Conservation (phyloP, 2,888 invertebrate species). For the Phania funesta region DNA sequence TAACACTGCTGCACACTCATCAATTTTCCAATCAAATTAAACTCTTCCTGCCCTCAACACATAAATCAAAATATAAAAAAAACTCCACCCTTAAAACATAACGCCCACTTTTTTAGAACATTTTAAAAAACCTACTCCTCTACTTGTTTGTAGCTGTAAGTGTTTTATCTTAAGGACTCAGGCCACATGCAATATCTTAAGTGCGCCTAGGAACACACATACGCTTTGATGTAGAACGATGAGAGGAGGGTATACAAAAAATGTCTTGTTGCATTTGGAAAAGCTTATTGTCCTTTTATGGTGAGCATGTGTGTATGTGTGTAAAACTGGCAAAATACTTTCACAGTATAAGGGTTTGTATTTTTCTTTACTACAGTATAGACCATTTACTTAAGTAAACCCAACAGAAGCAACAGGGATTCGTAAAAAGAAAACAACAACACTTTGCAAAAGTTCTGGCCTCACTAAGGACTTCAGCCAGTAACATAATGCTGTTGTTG, state of each 20-base stretch:
- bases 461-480: constrained; percentile 24
- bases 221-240: constrained; percentile 4
- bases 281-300: constrained; percentile 59
- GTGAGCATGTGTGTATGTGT: constrained; percentile 13
- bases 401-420: constrained; percentile 71
- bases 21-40: constrained; percentile 68
- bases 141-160: background rate
- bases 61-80: background rate
- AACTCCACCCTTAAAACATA: constrained; percentile 13
- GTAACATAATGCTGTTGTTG: constrained; percentile 20
- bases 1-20: constrained; percentile 66
- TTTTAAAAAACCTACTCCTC: constrained; percentile 17
- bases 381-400: constrained; percentile 78
- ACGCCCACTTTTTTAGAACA: constrained; percentile 46
- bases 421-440: constrained; percentile 14
- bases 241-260: constrained; percentile 32
- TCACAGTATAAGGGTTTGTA: constrained; percentile 15
- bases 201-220: constrained; percentile 6
- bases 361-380: background rate
- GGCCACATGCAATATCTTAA: constrained; percentile 62
- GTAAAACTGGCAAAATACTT: constrained; percentile 24
- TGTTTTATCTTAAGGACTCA: constrained; percentile 41
- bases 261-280: constrained; percentile 59
- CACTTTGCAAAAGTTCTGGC: constrained; percentile 45
- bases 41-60: constrained; percentile 59